Conservation (phyloP, 2,888 invertebrate genomes). For the Perithous albicinctus region DNA sequence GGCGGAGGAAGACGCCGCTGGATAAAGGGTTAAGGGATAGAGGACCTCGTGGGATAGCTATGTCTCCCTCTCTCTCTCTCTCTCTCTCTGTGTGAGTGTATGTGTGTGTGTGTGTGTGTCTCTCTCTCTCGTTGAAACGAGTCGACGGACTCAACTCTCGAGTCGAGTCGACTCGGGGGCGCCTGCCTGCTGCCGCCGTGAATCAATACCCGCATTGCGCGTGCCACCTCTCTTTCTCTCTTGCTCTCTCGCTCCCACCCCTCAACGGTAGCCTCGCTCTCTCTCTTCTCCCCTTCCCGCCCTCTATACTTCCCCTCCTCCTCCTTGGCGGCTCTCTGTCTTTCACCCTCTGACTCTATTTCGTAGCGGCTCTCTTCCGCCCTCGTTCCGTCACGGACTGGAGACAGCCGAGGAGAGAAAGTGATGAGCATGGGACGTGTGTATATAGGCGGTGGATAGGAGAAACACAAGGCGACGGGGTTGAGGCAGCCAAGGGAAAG, state of each 20-base stretch:
- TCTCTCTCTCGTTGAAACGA: constrained; percentile 71
- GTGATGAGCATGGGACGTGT: constrained; percentile 73
- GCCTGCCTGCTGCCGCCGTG: constrained; percentile 86
- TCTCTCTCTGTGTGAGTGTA: too few relatives aligned
- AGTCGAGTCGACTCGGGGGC: constrained; percentile 84
- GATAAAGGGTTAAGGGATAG: constrained; percentile 56
- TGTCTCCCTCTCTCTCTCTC: constrained; percentile 62
- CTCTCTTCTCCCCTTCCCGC: constrained; percentile 78
- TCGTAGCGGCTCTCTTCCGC: constrained; percentile 80
- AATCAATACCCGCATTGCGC: constrained; percentile 85
- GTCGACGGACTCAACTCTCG: constrained; percentile 77
- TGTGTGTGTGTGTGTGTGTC: too few relatives aligned
- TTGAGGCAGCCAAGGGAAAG: not conserved
- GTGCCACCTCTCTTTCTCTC: constrained; percentile 85
- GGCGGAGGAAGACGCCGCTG: constrained; percentile 32
- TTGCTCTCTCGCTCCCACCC: constrained; percentile 81
- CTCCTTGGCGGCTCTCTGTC: constrained; percentile 37
- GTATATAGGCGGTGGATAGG: constrained; percentile 40
- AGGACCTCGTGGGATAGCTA: constrained; percentile 58
- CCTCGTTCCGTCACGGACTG: constrained; percentile 81
- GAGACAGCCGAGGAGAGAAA: constrained; percentile 72
- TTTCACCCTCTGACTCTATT: constrained; percentile 48
- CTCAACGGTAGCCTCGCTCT: constrained; percentile 80
- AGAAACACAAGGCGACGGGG: constrained; percentile 29
- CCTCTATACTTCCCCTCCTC: constrained; percentile 73